Evolutionary conservation across 2,797 vertebrate species (phyloP), one percentile per base, ranked within the genome.

Genomic region (Parotocinclus haroldoi): DNA sequence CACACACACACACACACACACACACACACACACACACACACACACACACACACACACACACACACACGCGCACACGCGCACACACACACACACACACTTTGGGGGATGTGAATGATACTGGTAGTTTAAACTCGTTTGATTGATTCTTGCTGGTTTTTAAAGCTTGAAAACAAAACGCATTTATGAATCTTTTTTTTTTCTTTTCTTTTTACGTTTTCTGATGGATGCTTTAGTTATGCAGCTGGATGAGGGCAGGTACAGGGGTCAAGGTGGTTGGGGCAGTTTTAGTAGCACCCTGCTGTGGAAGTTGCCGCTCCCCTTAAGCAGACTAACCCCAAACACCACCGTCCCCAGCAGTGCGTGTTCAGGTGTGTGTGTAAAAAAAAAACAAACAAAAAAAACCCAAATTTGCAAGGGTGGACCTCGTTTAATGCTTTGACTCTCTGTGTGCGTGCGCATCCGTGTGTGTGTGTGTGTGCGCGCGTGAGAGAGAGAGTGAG

Each of bases 281-380:
- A 89, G 90, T 86, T 89, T 85, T 82, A 89, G 79, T 88, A 89
- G 89, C 88, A 90, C 87, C 87, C 86, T 90, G 86, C 88, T 89
- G 83, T 89, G 85, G 89, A 89, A 89, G 89, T 89, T 89, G 86
- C 82, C 72, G 85, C 88, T 89, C 86, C 87, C 86, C 89, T 87
- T 86, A 89, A 90, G 90, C 90, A 91, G 88, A 91, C 88, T 83
- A 87, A 84, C 76, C 87, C 86, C 83, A 79, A 13, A 63, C 63
- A 69, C 40, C 49, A 61, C 68, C 63, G 56, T 55, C 80, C 77
- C 76, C 72, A 76, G 60, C 73, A 69, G 58, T 61, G 67, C 55
- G 46, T 73, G 58, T 69, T 52, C 61, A 60, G 10, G 18, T 27
- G 61, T 45, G 73, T 45, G 37, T 69, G 42, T 71, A 39, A n/a